Evolutionary conservation across 2,113 vertebrate genomes (phyloP).

Genomic region (Amblyopsis rosae): DNA sequence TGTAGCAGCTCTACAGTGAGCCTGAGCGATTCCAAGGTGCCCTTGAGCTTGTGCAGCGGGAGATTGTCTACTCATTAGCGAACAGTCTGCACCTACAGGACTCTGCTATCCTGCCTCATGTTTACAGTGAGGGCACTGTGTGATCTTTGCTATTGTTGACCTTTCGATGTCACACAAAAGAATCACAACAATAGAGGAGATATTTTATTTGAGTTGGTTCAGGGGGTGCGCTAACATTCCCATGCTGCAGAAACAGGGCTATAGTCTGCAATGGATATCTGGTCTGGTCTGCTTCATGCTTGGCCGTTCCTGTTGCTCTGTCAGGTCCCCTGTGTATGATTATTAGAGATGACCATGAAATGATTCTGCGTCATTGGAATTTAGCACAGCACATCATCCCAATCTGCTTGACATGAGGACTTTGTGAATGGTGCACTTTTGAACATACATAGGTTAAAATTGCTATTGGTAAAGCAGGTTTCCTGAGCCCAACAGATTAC

Average conservation of each 20-base stretch:
- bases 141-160: not conserved
- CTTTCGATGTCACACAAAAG: not conserved
- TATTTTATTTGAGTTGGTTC: not conserved
- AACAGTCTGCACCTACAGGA: not conserved
- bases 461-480: slow-evolving; percentile 5
- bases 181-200: not conserved
- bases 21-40: slow-evolving; percentile 12
- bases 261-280: not conserved
- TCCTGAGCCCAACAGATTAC: not conserved
- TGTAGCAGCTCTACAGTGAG: slow-evolving; percentile 2
- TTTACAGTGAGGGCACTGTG: not conserved
- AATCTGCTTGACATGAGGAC: slow-evolving; percentile 52
- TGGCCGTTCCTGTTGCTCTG: slow-evolving; percentile 22
- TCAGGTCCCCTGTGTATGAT: slow-evolving; percentile 45
- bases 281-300: slow-evolving; percentile 9
- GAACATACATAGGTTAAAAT: not conserved
- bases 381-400: slow-evolving; percentile 40
- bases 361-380: slow-evolving; percentile 54
- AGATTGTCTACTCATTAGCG: not conserved
- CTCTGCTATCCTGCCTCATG: not conserved
- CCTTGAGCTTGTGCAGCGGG: slow-evolving; percentile 25
- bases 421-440: slow-evolving; percentile 29
- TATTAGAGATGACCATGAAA: slow-evolving; percentile 57
- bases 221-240: not conserved
- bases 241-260: not conserved